Percentiles rank a stretch among this genome's conserved stretches.
phyloP scores from a whole-genome alignment of 2,113 vertebrate genomes.

The Python bivittatus region DNA sequence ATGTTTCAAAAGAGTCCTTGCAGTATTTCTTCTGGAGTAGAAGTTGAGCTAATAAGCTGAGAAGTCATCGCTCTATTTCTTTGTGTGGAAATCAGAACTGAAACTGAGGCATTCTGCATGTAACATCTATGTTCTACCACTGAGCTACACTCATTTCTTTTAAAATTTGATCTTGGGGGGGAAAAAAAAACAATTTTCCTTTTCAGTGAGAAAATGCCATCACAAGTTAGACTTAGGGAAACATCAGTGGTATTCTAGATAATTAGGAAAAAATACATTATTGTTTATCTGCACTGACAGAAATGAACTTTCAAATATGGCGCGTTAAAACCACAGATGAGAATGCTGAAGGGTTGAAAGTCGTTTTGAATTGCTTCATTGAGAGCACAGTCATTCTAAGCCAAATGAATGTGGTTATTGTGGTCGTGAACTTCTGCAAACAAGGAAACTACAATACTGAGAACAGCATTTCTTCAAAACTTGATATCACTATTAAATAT shows the following conservation, averaged over 20 bases:
- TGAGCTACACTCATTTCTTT: neutral
- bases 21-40: neutral
- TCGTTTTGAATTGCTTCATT: conserved; percentile 43
- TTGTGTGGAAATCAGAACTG: too few relatives aligned
- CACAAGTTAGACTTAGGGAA: neutral
- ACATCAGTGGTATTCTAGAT: neutral
- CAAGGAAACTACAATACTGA: conserved; percentile 47
- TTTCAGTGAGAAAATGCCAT: neutral
- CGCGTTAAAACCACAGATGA: conserved; percentile 26
- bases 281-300: conserved; percentile 17
- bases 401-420: conserved; percentile 42
- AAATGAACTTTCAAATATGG: conserved; percentile 49
- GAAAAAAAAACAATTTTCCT: neutral
- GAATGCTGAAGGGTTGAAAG: conserved; percentile 37
- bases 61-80: too few relatives aligned
- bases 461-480: conserved; percentile 44
- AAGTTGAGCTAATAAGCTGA: neutral
- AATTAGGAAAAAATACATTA: neutral
- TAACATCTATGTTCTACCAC: neutral
- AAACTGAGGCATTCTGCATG: neutral
- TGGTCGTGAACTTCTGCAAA: conserved; percentile 39
- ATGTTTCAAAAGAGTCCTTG: neutral
- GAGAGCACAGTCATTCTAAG: conserved; percentile 28
- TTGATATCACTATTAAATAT: conserved; percentile 47
- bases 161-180: neutral